Evolutionary conservation across 2,113 vertebrate species (phyloP), one percentile per base, ranked within the genome.

Genomic region (Pollimyrus isidori): DNA sequence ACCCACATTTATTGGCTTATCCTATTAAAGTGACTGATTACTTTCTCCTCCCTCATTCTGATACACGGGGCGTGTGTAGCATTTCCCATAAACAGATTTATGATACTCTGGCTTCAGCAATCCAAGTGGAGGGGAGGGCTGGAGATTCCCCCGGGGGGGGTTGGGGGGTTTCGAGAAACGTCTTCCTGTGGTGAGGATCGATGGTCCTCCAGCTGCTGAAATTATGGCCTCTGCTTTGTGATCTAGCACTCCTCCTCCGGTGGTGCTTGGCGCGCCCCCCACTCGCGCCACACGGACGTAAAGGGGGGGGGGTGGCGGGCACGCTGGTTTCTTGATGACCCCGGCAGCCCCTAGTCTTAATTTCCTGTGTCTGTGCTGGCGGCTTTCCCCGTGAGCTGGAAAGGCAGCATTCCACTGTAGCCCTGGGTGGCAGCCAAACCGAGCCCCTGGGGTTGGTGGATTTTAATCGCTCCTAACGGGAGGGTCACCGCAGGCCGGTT

Each of bases 361-460:
- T 93, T 90, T 90, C 90, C 91, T 73, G 39, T 53, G 3, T 88
- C 89, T 88, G 39, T 48, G 65, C 62, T 21, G 13, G 7, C 30
- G 73, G 26, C 56, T 30, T 90, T 92, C 90, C 90, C 89, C 88
- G 91, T 90, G 91, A 48, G 90, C 91, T 89, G 90, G 92, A 92
- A 89, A 90, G 50, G 82, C 91, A 91, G 93, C 95, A 95, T 96
- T 95, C 94, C 93, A 92, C 46, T 93, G 94, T 90, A 73, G 94
- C 94, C 95, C 93, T 95, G 93, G 90, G 89, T 90, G 88, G 10
- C 90, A 52, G 50, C 91, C 85, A 86, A 91, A 90, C 90, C 89
- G 93, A 92, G 89, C 89, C 89, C 35, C 62, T 88, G 42, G 89
- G 93, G 90, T 91, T 87, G 84, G 91, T 91, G 87, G 91, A 90